phyloP scores from a whole-genome alignment of 2,888 invertebrate species.

The Ephialtes manifestator region DNA sequence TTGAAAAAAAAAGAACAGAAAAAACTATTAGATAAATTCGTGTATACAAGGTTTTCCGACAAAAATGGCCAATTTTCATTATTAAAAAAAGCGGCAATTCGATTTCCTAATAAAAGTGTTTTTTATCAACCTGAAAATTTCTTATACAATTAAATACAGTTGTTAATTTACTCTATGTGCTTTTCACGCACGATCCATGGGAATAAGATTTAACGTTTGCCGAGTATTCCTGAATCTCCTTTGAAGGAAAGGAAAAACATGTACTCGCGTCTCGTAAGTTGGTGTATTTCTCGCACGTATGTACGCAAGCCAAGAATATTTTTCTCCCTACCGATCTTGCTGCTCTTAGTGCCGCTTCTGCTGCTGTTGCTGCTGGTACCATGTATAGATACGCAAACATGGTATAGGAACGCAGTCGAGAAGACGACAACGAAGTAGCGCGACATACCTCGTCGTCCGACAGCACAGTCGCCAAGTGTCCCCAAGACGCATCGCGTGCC shows the following conservation, averaged over 20 bases:
- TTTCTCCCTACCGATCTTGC: conserved; percentile 48
- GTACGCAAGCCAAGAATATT: conserved; percentile 46
- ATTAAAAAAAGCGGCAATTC: too few species aligned
- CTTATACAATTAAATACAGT: background rate
- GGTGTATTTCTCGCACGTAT: conserved; percentile 26
- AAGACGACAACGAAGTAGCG: conserved; percentile 70
- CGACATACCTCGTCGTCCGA: conserved; percentile 71
- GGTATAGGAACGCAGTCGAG: conserved; percentile 59
- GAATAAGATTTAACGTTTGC: background rate
- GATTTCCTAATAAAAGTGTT: background rate
- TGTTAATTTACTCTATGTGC: background rate
- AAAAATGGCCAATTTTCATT: too few species aligned
- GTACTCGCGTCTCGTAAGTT: background rate
- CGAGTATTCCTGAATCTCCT: conserved; percentile 23
- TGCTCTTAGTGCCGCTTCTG: conserved; percentile 12
- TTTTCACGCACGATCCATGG: background rate
- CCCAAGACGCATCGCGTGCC: conserved; percentile 82
- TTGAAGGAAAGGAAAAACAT: conserved; percentile 25
- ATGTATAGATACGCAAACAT: conserved; percentile 63
- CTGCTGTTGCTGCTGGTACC: conserved; percentile 21
- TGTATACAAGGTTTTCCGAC: too few species aligned
- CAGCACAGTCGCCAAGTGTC: conserved; percentile 75
- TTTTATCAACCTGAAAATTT: background rate
- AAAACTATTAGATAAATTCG: too few species aligned
- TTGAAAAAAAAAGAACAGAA: background rate